phyloP scores from a whole-genome alignment of 2,888 invertebrate species.

The Loripinus fragilis region DNA sequence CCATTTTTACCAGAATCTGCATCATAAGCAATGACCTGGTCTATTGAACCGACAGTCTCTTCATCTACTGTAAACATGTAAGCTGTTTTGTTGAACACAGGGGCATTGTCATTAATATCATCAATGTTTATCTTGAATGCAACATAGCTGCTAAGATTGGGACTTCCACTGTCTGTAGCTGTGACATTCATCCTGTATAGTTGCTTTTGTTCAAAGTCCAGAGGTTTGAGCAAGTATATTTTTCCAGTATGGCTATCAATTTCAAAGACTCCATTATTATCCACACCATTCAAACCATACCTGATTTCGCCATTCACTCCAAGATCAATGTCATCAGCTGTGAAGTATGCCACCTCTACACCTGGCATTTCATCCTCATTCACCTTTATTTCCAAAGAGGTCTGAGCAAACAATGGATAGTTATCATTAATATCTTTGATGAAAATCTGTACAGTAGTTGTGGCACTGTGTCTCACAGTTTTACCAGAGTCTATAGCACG shows the following conservation, averaged over 20 bases:
- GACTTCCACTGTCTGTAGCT: constrained; percentile 87
- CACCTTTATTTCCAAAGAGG: constrained; percentile 62
- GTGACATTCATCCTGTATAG: constrained; percentile 92
- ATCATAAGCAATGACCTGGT: constrained; percentile 94
- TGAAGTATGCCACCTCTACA: constrained; percentile 70
- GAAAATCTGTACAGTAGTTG: constrained; percentile 88
- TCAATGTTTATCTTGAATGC: constrained; percentile 91
- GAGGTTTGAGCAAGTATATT: constrained; percentile 94
- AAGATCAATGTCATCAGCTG: constrained; percentile 87
- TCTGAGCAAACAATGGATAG: constrained; percentile 89
- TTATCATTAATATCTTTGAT: constrained; percentile 98
- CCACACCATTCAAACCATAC: constrained; percentile 94
- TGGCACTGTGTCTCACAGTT: constrained; percentile 82
- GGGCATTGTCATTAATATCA: constrained; percentile 97
- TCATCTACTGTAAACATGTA: constrained; percentile 93
- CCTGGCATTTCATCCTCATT: constrained; percentile 73
- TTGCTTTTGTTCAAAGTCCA: constrained; percentile 94
- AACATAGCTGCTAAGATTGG: constrained; percentile 89
- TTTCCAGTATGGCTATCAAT: constrained; percentile 92
- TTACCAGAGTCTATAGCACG: constrained; percentile 85
- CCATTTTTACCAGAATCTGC: constrained; percentile 95
- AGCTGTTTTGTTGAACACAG: constrained; percentile 94
- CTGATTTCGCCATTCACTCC: constrained; percentile 94
- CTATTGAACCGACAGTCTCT: constrained; percentile 91
- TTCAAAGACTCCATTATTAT: constrained; percentile 85